A percentile compares a stretch with the other conserved stretches of the same genome.
Conservation (phyloP, 2,113 vertebrate species). For the Indicator maculatus region DNA sequence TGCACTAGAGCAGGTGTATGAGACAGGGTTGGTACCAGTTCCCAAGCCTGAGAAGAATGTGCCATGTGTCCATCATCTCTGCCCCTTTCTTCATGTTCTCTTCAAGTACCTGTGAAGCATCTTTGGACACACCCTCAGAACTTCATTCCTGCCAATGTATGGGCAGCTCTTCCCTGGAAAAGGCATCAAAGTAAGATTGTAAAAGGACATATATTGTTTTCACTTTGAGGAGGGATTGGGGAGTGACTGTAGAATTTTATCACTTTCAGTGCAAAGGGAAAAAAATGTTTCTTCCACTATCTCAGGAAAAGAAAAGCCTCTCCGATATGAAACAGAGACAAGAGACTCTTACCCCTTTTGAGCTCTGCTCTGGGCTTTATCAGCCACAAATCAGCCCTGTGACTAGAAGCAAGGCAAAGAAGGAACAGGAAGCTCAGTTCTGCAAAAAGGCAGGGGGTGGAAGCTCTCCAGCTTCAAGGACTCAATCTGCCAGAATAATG, state of each 20-base stretch:
- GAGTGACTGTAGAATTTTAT: not conserved
- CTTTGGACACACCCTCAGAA: not conserved
- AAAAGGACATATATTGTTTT: not conserved
- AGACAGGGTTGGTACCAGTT: not conserved
- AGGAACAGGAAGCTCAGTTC: conserved; percentile 68
- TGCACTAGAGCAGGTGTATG: not conserved
- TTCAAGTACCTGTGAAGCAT: not conserved
- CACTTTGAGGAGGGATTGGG: not conserved
- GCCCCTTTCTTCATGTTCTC: not conserved
- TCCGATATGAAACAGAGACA: not conserved
- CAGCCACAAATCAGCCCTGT: conserved; percentile 43
- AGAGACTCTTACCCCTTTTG: not conserved
- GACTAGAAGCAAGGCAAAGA: conserved; percentile 48
- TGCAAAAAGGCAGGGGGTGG: conserved; percentile 46
- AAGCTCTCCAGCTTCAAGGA: conserved; percentile 34
- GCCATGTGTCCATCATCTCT: not conserved
- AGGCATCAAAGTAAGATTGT: not conserved
- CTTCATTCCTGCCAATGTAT: not conserved
- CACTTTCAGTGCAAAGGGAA: not conserved
- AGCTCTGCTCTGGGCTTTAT: conserved; percentile 51
- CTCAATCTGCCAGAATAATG: not conserved
- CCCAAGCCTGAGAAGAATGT: not conserved
- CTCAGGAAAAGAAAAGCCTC: not conserved
- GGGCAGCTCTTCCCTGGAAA: not conserved
- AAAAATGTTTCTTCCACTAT: not conserved